These are phyloP conservation scores for Salmo trutta DNA, from an alignment of 2,797 vertebrate species.

Conservation along the genomic window DNA sequence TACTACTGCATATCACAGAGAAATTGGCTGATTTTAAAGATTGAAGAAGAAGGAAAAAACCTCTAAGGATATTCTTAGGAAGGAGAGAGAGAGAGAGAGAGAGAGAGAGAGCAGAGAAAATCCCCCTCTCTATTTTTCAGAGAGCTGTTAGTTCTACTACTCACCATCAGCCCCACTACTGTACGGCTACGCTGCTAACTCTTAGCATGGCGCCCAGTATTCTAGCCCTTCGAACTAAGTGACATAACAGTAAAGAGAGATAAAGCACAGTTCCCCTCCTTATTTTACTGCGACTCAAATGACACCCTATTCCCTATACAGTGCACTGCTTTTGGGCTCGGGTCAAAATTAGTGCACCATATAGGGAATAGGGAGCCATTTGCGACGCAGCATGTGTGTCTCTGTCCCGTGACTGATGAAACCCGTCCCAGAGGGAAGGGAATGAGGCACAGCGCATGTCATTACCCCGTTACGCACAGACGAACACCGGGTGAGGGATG, in stretches of 20 bases:
- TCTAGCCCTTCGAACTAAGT: conserved; percentile 44
- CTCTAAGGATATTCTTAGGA: not conserved
- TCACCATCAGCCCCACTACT: conserved; percentile 26
- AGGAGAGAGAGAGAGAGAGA: not conserved
- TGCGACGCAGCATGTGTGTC: not conserved
- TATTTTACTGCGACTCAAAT: not conserved
- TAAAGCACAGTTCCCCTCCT: conserved; percentile 5
- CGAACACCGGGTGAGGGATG: not conserved
- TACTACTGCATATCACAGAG: not conserved
- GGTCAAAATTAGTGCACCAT: too few relatives aligned
- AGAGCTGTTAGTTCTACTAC: not conserved
- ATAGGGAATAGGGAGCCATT: not conserved
- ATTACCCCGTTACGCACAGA: not conserved
- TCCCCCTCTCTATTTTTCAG: not conserved
- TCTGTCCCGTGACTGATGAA: conserved; percentile 8
- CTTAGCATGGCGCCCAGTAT: conserved; percentile 36
- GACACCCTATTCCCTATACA: too few relatives aligned
- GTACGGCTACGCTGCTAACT: not conserved
- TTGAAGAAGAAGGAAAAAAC: not conserved
- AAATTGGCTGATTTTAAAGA: not conserved
- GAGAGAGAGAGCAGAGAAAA: not conserved
- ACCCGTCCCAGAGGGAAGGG: not conserved
- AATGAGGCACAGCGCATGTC: not conserved
- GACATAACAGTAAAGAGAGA: conserved; percentile 41
- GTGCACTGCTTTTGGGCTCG: too few relatives aligned